phyloP scores from a whole-genome alignment of 2,888 invertebrate genomes.

The Eupelmus urozonus region DNA sequence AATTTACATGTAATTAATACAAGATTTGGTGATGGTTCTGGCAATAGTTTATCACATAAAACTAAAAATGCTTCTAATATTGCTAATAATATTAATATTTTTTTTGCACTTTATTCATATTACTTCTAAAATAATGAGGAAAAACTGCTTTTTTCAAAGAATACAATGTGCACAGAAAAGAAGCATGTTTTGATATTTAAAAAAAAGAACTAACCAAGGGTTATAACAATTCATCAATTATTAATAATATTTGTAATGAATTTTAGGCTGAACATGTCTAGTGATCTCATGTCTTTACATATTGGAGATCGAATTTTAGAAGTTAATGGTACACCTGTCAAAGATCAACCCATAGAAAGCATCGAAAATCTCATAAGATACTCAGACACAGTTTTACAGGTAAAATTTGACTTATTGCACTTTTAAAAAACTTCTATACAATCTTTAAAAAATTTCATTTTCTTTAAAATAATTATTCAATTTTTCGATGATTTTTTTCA shows the following conservation, averaged over 20 bases:
- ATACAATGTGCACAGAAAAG: conserved; percentile 25
- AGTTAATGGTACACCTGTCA: conserved; percentile 93
- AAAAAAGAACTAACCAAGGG: conserved; percentile 20
- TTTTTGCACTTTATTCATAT: not conserved
- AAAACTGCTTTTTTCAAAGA: conserved; percentile 11
- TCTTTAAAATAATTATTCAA: not conserved
- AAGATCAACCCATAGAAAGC: conserved; percentile 87
- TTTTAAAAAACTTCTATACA: not conserved
- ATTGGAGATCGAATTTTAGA: conserved; percentile 96
- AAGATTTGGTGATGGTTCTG: conserved; percentile 37
- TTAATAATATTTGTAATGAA: conserved; percentile 17
- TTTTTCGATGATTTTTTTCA: not conserved
- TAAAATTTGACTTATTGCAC: conserved; percentile 68
- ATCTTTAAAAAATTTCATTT: not conserved
- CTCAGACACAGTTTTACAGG: conserved; percentile 87
- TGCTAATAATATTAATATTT: not conserved
- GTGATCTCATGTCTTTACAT: conserved; percentile 89
- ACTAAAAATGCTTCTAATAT: not conserved
- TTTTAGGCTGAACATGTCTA: conserved; percentile 87
- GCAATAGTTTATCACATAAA: not conserved
- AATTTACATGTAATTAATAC: conserved; percentile 1
- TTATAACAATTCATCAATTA: not conserved
- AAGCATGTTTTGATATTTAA: conserved; percentile 36
- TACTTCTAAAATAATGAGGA: conserved; percentile 2
- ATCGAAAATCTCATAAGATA: conserved; percentile 86